These are phyloP conservation scores for Amphiura filiformis DNA, from an alignment of 35 echinoderm and acorn worm genomes.

Conservation along the genomic window DNA sequence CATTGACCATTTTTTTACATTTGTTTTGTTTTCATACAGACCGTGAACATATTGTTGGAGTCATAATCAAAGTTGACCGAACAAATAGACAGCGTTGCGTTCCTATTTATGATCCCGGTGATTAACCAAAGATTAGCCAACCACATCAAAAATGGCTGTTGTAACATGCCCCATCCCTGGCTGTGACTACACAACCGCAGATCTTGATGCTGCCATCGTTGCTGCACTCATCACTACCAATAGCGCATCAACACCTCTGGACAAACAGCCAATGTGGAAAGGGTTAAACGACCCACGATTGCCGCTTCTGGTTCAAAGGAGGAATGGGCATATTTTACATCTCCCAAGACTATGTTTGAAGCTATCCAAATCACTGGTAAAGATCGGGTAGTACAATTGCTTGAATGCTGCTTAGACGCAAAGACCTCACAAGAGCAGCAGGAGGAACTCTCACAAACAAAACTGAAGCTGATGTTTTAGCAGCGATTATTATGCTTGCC, in stretches of 20 bases:
- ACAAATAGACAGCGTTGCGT: neutral
- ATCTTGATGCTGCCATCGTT: conserved; percentile 28
- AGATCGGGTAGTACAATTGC: conserved; percentile 38
- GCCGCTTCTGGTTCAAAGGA: conserved; percentile 31
- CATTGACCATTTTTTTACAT: no score
- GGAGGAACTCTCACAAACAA: conserved; percentile 39
- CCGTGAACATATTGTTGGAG: no score
- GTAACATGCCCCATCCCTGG: neutral
- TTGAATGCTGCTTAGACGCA: conserved; percentile 50
- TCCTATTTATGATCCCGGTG: neutral
- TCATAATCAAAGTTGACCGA: no score
- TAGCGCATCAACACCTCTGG: conserved; percentile 7
- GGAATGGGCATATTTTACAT: neutral
- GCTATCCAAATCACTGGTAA: conserved; percentile 41
- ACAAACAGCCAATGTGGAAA: conserved; percentile 29
- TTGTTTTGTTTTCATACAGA: no score
- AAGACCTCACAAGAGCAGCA: conserved; percentile 29
- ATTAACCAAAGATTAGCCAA: neutral
- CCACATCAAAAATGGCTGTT: neutral
- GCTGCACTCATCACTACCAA: conserved; percentile 24
- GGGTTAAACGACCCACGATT: conserved; percentile 33
- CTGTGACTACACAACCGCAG: conserved; percentile 14
- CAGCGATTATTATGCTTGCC: no score
- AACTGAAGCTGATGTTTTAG: conserved; percentile 25
- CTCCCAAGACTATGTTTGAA: conserved; percentile 39